phyloP scores from a whole-genome alignment of 2,113 vertebrate species.

The Sceloporus undulatus region DNA sequence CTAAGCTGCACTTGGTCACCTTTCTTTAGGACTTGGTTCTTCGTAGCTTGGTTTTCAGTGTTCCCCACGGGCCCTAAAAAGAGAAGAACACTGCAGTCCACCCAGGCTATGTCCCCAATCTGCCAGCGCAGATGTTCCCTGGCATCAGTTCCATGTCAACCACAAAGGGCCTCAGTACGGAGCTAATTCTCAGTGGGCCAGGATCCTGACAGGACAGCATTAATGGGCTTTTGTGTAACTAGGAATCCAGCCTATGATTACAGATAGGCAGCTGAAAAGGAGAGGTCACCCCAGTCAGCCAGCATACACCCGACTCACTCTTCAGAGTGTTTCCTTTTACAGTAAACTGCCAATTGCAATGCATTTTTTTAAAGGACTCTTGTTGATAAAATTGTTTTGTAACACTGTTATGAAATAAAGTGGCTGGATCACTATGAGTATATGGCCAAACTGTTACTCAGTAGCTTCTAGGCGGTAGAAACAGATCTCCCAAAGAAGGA shows the following conservation, averaged over 20 bases:
- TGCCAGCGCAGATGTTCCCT: constrained; percentile 33
- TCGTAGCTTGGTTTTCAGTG: background rate
- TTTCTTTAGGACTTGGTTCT: constrained; percentile 1
- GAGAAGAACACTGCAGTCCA: background rate
- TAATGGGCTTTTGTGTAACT: constrained; percentile 35
- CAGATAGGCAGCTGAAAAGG: background rate
- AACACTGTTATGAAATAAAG: constrained; percentile 5
- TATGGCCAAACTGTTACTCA: no score
- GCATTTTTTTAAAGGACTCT: background rate
- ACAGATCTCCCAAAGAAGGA: background rate
- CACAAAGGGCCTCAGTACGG: constrained; percentile 22
- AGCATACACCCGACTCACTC: background rate
- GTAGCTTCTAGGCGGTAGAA: background rate
- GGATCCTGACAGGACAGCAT: background rate
- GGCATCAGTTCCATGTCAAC: constrained; percentile 5
- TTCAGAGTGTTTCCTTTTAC: background rate
- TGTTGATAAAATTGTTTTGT: constrained; percentile 15
- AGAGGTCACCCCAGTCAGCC: background rate
- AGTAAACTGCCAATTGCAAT: constrained; percentile 2
- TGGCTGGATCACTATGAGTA: background rate
- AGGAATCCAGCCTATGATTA: background rate
- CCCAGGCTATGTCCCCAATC: constrained; percentile 34
- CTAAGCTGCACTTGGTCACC: constrained; percentile 1
- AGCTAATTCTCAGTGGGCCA: background rate
- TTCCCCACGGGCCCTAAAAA: constrained; percentile 13